Evolutionary conservation across 2,797 vertebrate genomes (phyloP).

Genomic region (Rhynchotus rufescens): DNA sequence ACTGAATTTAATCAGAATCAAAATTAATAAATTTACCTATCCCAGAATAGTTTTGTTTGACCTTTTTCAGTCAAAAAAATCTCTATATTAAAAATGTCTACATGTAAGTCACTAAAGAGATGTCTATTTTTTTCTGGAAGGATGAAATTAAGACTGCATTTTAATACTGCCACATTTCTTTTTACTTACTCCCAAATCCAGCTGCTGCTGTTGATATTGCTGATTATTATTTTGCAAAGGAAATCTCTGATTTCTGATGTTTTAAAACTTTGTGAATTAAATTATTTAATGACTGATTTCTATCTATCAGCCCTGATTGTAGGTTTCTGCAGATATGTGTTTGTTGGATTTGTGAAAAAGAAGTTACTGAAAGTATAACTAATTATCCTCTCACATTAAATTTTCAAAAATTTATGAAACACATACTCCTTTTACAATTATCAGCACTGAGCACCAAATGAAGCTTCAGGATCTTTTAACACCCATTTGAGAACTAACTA

Average conservation of each 20-base stretch:
- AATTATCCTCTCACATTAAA: not conserved
- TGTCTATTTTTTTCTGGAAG: not conserved
- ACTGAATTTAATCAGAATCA: not conserved
- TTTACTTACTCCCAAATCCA: not conserved
- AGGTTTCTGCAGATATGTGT: not conserved
- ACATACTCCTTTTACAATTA: not conserved
- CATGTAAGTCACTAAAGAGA: not conserved
- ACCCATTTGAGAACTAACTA: not conserved
- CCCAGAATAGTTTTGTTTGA: not conserved
- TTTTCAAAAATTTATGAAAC: not conserved
- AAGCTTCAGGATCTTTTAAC: not conserved
- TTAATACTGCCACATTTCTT: not conserved
- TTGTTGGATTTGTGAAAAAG: not conserved
- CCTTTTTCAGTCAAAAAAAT: not conserved
- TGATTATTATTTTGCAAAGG: not conserved
- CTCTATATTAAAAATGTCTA: not conserved
- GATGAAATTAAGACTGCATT: not conserved
- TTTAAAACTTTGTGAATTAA: not conserved
- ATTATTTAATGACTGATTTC: not conserved
- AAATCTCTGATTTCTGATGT: not conserved
- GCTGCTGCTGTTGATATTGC: not conserved
- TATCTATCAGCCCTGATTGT: not conserved
- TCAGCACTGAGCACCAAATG: not conserved
- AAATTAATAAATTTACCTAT: not conserved
- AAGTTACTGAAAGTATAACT: not conserved